Evolutionary conservation across 2,797 vertebrate species (phyloP).

Genomic region (Cynodonichthys magdalenae): DNA sequence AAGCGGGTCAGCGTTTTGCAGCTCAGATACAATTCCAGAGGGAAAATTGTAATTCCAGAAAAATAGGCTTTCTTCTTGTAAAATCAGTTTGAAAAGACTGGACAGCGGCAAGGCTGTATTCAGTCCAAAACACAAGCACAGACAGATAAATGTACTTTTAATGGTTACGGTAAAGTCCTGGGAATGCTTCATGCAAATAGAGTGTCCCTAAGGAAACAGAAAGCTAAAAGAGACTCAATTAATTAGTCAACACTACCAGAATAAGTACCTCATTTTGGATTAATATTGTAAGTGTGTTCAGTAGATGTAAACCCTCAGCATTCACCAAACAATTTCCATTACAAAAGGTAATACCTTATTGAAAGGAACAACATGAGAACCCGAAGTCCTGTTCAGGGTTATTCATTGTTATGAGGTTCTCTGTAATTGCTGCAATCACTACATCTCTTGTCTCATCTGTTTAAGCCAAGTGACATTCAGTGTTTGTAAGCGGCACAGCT

Average conservation of each 20-base stretch:
- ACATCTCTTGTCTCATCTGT: slow-evolving; percentile 26
- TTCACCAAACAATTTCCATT: slow-evolving; percentile 31
- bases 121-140: too few species aligned
- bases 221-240: not conserved
- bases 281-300: slow-evolving; percentile 27
- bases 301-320: slow-evolving; percentile 16
- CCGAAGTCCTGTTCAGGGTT: slow-evolving; percentile 11
- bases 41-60: too few species aligned
- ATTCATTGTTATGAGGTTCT: slow-evolving; percentile 20
- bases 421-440: slow-evolving; percentile 21
- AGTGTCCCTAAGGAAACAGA: not conserved
- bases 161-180: too few species aligned
- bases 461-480: slow-evolving; percentile 27
- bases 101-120: too few species aligned
- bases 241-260: slow-evolving; percentile 3
- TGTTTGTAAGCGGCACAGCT: slow-evolving; percentile 40
- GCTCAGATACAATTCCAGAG: too few species aligned
- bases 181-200: not conserved
- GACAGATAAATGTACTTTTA: too few species aligned
- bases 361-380: slow-evolving; percentile 22
- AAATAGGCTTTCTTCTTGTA: too few species aligned
- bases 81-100: too few species aligned
- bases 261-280: slow-evolving; percentile 19
- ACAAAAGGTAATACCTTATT: slow-evolving; percentile 8
- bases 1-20: too few species aligned